Evolutionary conservation across 2,797 vertebrate species (phyloP).

Genomic region (Eutrigla gurnardus): DNA sequence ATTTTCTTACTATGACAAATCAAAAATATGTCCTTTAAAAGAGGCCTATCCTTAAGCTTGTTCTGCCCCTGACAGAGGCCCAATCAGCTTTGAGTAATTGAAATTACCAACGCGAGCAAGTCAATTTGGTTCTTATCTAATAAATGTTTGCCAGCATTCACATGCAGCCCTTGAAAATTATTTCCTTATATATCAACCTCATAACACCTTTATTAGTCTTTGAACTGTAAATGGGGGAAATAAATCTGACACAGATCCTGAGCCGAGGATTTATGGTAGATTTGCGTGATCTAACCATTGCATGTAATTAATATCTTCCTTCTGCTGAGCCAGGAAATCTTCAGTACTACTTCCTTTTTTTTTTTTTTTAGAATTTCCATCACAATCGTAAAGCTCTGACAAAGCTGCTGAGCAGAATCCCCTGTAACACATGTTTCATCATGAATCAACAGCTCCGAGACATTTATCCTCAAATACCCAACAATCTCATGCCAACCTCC

Average conservation of each 20-base stretch:
- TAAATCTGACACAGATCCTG: slow-evolving; percentile 21
- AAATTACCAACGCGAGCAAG: slow-evolving; percentile 12
- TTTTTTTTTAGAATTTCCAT: not conserved
- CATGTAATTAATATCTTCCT: slow-evolving; percentile 17
- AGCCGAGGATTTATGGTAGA: slow-evolving; percentile 5
- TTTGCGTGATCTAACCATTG: slow-evolving; percentile 33
- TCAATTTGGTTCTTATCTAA: not conserved
- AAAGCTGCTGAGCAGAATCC: slow-evolving; percentile 24
- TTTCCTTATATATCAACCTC: not conserved
- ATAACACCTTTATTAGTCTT: slow-evolving; percentile 28
- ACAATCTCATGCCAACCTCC: slow-evolving; percentile 12
- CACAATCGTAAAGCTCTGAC: slow-evolving; percentile 11
- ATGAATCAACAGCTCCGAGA: slow-evolving; percentile 18
- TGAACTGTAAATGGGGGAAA: slow-evolving; percentile 27
- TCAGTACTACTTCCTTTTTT: no score
- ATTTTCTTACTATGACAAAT: not conserved
- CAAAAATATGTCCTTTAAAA: not conserved
- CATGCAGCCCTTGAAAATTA: not conserved
- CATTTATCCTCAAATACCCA: slow-evolving; percentile 17
- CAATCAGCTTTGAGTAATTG: slow-evolving; percentile 4
- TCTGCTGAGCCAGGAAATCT: slow-evolving; percentile 26
- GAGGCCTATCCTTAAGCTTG: not conserved
- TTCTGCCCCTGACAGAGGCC: not conserved
- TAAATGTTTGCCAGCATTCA: not conserved
- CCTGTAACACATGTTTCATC: slow-evolving; percentile 4